A percentile compares a stretch with the other conserved stretches of the same genome.
Conservation (phyloP, 2,797 vertebrate species). For the Loris lydekkerianus region DNA sequence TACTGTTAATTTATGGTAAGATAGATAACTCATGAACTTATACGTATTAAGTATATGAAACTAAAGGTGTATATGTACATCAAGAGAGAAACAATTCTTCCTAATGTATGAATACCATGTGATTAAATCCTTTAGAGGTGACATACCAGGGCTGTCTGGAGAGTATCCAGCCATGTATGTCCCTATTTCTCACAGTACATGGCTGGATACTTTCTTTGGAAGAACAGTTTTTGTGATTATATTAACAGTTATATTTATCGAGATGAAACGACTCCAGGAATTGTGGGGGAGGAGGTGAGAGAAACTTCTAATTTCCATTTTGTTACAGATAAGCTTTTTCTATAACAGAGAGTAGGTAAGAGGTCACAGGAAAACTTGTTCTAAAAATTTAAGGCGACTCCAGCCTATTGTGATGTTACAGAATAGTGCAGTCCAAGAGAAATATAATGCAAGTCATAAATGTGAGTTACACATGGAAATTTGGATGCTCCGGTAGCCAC, state of each 20-base stretch:
- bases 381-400: background rate
- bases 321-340: background rate
- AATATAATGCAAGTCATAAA: background rate
- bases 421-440: background rate
- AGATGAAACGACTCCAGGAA: background rate
- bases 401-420: background rate
- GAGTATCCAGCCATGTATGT: too few species aligned
- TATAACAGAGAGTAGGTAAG: background rate
- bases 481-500: background rate
- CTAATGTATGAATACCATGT: background rate
- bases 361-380: background rate
- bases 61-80: background rate
- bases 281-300: background rate
- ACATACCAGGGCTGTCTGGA: background rate
- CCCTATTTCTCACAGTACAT: too few species aligned
- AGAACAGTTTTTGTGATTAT: background rate
- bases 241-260: background rate
- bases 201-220: background rate
- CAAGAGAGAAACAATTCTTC: background rate
- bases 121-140: background rate
- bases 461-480: background rate
- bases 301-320: background rate
- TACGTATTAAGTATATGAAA: conserved; percentile 4
- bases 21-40: background rate
- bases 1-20: conserved; percentile 14